phyloP scores from a whole-genome alignment of 2,797 vertebrate genomes.

The Gymnoscopelus braueri region DNA sequence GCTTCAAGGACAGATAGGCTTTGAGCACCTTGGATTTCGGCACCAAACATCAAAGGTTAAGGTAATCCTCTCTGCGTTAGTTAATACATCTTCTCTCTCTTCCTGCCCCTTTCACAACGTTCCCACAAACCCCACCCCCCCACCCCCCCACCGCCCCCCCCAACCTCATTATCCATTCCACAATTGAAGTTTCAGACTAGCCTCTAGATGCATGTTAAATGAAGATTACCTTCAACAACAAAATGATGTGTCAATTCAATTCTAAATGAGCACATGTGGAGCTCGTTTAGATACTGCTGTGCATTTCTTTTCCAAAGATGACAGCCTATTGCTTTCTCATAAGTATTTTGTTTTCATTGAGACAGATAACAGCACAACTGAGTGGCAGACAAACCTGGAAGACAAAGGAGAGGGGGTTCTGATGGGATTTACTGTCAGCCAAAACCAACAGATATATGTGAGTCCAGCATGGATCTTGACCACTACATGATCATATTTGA shows the following conservation, averaged over 20 bases:
- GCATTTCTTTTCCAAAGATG: no score
- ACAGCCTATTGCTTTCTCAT: no score
- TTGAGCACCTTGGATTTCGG: slow-evolving; percentile 70
- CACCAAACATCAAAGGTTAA: slow-evolving; percentile 76
- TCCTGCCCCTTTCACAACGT: background rate
- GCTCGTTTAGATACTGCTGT: no score
- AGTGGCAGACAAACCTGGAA: no score
- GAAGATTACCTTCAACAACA: slow-evolving; percentile 57
- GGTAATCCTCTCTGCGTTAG: slow-evolving; percentile 66
- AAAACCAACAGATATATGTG: no score
- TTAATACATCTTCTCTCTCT: slow-evolving; percentile 53
- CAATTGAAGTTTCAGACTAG: slow-evolving; percentile 26
- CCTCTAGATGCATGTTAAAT: slow-evolving; percentile 53
- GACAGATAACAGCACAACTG: no score
- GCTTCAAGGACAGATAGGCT: slow-evolving; percentile 74
- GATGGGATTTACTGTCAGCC: no score
- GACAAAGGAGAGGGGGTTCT: no score
- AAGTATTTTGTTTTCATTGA: no score
- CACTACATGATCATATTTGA: no score
- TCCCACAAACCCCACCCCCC: no score
- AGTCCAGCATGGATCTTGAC: no score
- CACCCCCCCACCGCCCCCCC: background rate
- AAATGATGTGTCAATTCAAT: slow-evolving; percentile 34
- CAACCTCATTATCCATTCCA: background rate
- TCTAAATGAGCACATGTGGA: slow-evolving; percentile 42